Base-by-base conservation (phyloP, 2,113 vertebrate species). In the Sialia sialis region DNA sequence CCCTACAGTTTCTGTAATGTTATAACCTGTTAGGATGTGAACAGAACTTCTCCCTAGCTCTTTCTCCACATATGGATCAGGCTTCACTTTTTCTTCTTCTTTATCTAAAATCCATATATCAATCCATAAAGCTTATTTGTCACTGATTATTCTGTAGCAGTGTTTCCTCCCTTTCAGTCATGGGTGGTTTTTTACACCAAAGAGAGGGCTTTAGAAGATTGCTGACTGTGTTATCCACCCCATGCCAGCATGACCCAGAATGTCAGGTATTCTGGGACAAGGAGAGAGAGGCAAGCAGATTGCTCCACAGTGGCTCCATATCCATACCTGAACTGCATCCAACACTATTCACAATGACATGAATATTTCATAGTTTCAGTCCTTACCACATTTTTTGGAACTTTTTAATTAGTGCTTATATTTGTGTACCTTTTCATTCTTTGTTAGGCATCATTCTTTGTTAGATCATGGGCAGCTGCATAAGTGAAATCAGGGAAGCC, bases 1-100 rank as follows among this genome's bases (percentile, higher is more conserved):
- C 16, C 30, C 25, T 11, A 2, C 34, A 13, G 18, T 34, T 84
- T 30, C 34, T 3, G 1, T 48, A 11, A 8, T 0, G 0, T 41
- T 25, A 6, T 20, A 25, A 20, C 8, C 7, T 66, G 30, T 20
- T 41, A 30, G 20, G 20, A 20, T 41, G 30, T 16, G 25, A 34
- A 20, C 6, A 34, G 30, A 75, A 34, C 16, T 13, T 75, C 30
- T 49, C 16, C 22, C 5, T 16, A 75, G 25, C 10, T 10, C 16
- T 30, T 41, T 58, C 41, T 30, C 25, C 60, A 58, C 6, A 7
- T 30, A 20, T 30, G 10, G 25, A 21, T 51, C 56, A 51, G n/a
- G 15, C 6, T 82, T 79, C 21, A 23, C 12, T 46, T 77, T 49
- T 67, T 73, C 25, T 58, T 86, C 25, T 26, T 52, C 22, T 62